Evolutionary conservation across 2,113 vertebrate species (phyloP), one percentile per base, ranked within the genome.

Genomic region (Cercopithecus mona): DNA sequence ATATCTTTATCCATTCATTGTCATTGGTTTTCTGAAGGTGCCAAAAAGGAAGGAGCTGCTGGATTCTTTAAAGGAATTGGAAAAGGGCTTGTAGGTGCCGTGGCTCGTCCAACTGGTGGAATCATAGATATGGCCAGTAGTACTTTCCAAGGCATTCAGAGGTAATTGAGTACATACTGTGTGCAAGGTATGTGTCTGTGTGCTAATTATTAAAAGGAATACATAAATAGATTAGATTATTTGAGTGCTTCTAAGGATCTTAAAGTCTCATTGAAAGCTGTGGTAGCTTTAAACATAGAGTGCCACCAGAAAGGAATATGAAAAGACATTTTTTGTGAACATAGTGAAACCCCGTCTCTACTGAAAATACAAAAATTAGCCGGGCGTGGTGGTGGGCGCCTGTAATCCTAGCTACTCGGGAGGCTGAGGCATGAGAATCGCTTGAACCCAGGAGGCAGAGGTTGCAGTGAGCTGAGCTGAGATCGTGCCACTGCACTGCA

Each of bases 31-130:
- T 91, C 43, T 95, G 45, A 98, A 99, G 99, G 99, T 25, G 99
- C 99, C 1, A 99, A 99, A 98, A 99, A 99, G 97, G 99, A 99
- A 97, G 99, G 99, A 8, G 99, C 99, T 5, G 99, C 99, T 16
- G 99, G 99, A 6, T 99, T 99, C 98, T 99, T 99, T 61, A 99
- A 99, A 98, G 99, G 99, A 68, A 99, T 99, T 90, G 99, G 99
- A 3, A 99, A 99, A 97, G 99, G 99, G 0, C 98, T 99, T 68
- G 99, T 99, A 17, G 99, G 99, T 20, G 99, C 99, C 1, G 99
- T 99, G 2, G 99, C 99, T 13, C 99, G 99, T 22, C 99, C 99
- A 0, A 99, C 99, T 0, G 99, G 99, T 14, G 99, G 99, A 96
- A 99, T 99, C 7, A 98, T 99, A 73, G 99, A 99, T 94, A 99